phyloP scores from a whole-genome alignment of 2,113 vertebrate genomes.

The Ondatra zibethicus region DNA sequence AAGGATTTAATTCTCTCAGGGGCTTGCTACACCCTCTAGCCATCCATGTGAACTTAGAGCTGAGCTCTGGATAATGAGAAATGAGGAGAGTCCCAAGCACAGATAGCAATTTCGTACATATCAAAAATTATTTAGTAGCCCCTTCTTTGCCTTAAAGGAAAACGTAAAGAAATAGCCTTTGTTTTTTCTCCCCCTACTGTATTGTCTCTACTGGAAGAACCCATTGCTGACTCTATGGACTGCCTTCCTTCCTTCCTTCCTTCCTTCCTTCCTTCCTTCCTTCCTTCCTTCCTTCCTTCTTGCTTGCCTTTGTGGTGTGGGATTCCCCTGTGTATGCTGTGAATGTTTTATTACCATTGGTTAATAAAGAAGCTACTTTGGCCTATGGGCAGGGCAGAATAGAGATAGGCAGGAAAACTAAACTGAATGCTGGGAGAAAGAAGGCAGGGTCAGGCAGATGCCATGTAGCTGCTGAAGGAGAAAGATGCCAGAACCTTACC shows the following conservation, averaged over 20 bases:
- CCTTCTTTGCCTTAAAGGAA: conserved; percentile 28
- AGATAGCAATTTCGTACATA: background rate
- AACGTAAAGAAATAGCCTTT: background rate
- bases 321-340: too few species aligned
- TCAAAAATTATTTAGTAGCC: conserved; percentile 31
- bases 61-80: background rate
- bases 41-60: background rate
- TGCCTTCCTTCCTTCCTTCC: background rate
- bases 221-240: background rate
- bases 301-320: too few species aligned
- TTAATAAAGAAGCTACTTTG: too few species aligned
- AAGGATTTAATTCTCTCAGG: background rate
- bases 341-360: too few species aligned
- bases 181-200: background rate
- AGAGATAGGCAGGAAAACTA: too few species aligned
- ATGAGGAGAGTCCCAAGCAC: background rate
- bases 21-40: background rate
- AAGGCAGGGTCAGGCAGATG: too few species aligned
- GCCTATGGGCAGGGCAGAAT: too few species aligned
- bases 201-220: conserved; percentile 14
- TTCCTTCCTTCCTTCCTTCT: background rate
- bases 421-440: too few species aligned
- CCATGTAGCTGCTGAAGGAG: too few species aligned
- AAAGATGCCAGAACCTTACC: too few species aligned
- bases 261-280: too few species aligned